phyloP scores from a whole-genome alignment of 2,888 invertebrate genomes.

The Volucella bombylans region DNA sequence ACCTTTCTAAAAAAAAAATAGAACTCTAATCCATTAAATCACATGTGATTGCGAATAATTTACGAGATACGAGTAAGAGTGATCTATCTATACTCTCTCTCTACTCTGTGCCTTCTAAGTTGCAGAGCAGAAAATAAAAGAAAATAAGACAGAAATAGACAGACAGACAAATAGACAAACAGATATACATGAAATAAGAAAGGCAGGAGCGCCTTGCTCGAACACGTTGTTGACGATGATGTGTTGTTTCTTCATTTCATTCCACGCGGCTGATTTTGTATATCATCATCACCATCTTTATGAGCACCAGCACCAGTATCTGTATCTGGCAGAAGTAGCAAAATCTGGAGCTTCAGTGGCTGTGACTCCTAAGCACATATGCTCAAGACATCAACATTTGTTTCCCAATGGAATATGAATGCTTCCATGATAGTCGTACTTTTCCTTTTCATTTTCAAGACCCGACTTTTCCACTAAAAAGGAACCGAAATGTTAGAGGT shows the following conservation, averaged over 20 bases:
- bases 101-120: no score
- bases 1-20: constrained; percentile 51
- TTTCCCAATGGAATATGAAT: constrained; percentile 34
- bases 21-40: constrained; percentile 66
- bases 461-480: constrained; percentile 53
- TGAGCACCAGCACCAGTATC: background rate
- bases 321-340: background rate
- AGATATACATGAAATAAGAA: constrained; percentile 14
- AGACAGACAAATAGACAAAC: background rate
- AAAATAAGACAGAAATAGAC: constrained; percentile 3
- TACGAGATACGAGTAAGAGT: constrained; percentile 4
- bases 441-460: constrained; percentile 60
- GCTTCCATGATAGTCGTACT: constrained; percentile 27
- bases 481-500: constrained; percentile 21
- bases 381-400: constrained; percentile 60
- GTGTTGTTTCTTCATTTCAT: constrained; percentile 57
- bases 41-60: constrained; percentile 69
- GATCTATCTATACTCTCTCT: no score
- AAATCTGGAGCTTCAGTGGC: no score
- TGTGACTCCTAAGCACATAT: constrained; percentile 23
- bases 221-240: constrained; percentile 50
- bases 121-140: background rate
- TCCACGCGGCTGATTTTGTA: constrained; percentile 21
- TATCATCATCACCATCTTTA: background rate
- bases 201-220: constrained; percentile 4